Evolutionary conservation across 2,113 vertebrate species (phyloP), one percentile per base, ranked within the genome.

Genomic region (Eulemur macaco): DNA sequence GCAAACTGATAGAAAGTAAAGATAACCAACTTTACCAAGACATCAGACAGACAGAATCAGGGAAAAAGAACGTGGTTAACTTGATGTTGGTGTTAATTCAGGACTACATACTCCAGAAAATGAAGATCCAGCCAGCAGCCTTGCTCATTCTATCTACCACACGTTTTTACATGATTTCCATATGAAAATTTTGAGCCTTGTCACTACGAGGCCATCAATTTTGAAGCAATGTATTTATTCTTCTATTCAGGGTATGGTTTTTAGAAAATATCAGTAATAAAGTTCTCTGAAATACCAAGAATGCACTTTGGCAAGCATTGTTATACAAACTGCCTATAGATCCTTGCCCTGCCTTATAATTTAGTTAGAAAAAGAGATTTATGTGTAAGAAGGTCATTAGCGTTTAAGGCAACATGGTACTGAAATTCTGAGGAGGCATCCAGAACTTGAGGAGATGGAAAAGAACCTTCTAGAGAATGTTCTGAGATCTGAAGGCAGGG

Each of bases 201-300:
- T 47, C 50, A 52, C 5, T 82, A 56, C 1, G 25, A 77, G 54
- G 66, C 8, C 10, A 56, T n/a, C 1, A 9, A 1, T 80, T 94
- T 52, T 95, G 74, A 93, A 86, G 69, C 31, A 20, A 23, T 71
- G 20, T 21, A 50, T 71, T 93, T 92, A 10, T 83, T 88, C 27
- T 91, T 81, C 23, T 6, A 60, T 69, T 54, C 11, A 85, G 34
- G 7, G 4, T 71, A 0, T 69, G 92, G 5, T 10, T 93, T 90
- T 96, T 68, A 95, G 63, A 95, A 96, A 89, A 73, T 17, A 45
- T 23, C 45, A 25, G 86, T 64, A 23, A 83, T 80, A 89, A 93
- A 78, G 15, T 82, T 78, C 12, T 82, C 21, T 64, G 54, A 90
- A 82, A 90, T 92, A 88, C 5, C 23, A 82, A 93, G 4, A 89